These are phyloP conservation scores for Sebastes ruberrimus DNA, from an alignment of 2,797 vertebrate species.

Conservation along the genomic window DNA sequence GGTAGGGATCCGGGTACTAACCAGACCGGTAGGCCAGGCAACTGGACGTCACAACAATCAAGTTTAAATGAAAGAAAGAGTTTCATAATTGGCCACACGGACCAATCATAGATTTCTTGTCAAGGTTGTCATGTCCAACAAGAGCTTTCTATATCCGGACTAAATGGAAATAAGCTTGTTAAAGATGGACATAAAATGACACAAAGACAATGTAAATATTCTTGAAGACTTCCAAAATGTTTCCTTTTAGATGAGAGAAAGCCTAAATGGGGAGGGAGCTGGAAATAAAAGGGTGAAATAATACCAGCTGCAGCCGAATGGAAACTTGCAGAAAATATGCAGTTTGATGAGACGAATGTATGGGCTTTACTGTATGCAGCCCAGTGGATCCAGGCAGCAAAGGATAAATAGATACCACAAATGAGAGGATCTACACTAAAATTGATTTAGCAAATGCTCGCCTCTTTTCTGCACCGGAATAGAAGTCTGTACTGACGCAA, in stretches of 20 bases:
- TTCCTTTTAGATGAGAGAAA: neutral
- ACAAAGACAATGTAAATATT: neutral
- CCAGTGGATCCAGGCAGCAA: conserved; percentile 13
- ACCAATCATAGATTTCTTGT: neutral
- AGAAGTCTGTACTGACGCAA: neutral
- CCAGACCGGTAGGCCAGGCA: neutral
- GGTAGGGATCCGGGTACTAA: accelerated
- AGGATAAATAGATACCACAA: conserved; percentile 21
- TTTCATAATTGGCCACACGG: neutral
- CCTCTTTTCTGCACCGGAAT: neutral
- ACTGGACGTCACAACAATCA: neutral
- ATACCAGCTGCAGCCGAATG: neutral
- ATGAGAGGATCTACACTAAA: conserved; percentile 9
- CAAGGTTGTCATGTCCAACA: neutral
- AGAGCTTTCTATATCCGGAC: neutral
- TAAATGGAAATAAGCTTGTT: neutral
- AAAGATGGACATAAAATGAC: neutral
- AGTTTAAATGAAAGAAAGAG: neutral
- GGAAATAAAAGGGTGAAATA: neutral
- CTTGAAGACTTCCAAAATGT: neutral
- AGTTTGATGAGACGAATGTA: conserved; percentile 10
- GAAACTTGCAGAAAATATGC: neutral
- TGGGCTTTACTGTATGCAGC: conserved; percentile 4
- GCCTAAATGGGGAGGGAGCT: neutral
- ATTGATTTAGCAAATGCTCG: conserved; percentile 21